These are phyloP conservation scores for Nannoperca australis DNA, from an alignment of 2,797 vertebrate species.

Conservation along the genomic window DNA sequence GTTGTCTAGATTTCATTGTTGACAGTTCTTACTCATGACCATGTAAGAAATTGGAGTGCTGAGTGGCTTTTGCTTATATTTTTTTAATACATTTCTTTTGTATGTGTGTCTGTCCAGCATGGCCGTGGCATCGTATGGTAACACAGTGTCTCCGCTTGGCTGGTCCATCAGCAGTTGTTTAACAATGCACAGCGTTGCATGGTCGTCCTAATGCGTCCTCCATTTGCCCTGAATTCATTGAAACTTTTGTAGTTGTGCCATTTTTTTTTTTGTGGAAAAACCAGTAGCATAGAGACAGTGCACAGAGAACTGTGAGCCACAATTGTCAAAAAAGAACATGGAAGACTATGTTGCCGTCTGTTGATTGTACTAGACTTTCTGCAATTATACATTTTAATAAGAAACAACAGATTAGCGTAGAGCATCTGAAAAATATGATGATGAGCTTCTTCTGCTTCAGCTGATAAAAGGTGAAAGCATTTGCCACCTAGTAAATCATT, in stretches of 20 bases:
- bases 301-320: constrained; percentile 31
- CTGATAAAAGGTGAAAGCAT: not conserved
- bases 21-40: not conserved
- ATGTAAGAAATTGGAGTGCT: not conserved
- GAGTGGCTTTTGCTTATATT: constrained; percentile 8
- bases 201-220: constrained; percentile 64
- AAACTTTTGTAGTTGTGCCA: constrained; percentile 70
- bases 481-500: not conserved
- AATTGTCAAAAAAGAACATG: not conserved
- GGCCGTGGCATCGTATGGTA: constrained; percentile 72
- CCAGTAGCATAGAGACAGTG: constrained; percentile 64
- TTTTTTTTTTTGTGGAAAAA: constrained; percentile 60
- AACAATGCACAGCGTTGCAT: constrained; percentile 78
- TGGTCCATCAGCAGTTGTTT: constrained; percentile 70
- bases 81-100: not conserved
- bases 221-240: constrained; percentile 72
- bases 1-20: not conserved
- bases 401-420: no score
- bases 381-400: not conserved
- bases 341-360: not conserved
- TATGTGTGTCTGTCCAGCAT: constrained; percentile 76
- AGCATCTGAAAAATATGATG: not conserved
- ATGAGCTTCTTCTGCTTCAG: not conserved
- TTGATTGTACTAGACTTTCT: constrained; percentile 9
- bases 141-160: constrained; percentile 75